These are phyloP conservation scores for Nestor notabilis DNA, from an alignment of 2,113 vertebrate species.

Conservation along the genomic window DNA sequence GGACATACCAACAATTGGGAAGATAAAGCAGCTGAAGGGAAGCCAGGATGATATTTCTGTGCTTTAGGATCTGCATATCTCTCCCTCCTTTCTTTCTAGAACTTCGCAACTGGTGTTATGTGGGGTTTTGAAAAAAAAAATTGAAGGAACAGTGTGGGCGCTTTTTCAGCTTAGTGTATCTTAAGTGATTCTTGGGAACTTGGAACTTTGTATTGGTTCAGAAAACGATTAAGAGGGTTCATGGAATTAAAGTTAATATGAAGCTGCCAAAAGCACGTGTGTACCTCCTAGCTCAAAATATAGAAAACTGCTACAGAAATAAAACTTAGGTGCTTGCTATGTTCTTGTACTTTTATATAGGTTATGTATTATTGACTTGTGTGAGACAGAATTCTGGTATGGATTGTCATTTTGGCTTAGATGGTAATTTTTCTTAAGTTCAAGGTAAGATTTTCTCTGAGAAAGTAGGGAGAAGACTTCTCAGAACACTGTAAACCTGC, in stretches of 20 bases:
- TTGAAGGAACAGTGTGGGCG: background rate
- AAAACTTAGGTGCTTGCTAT: background rate
- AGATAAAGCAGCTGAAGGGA: background rate
- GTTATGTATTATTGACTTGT: background rate
- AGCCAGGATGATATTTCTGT: background rate
- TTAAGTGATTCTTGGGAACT: background rate
- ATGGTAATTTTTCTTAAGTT: background rate
- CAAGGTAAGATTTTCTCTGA: background rate
- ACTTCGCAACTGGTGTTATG: background rate
- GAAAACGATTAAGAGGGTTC: background rate
- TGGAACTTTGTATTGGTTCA: background rate
- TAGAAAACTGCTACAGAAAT: background rate
- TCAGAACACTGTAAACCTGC: background rate
- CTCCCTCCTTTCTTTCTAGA: background rate
- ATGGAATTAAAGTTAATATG: background rate
- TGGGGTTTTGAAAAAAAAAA: background rate
- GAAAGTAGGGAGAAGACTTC: background rate
- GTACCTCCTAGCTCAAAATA: background rate
- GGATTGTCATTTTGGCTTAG: background rate
- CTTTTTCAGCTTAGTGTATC: background rate
- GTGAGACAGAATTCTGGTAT: background rate
- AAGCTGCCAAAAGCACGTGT: background rate
- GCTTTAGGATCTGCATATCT: background rate
- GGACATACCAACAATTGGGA: rapidly evolving
- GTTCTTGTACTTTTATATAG: background rate